A percentile compares a stretch with the other conserved stretches of the same genome.
phyloP scores from a whole-genome alignment of 1,140 invertebrate genomes.

The Kradibia gibbosae region DNA sequence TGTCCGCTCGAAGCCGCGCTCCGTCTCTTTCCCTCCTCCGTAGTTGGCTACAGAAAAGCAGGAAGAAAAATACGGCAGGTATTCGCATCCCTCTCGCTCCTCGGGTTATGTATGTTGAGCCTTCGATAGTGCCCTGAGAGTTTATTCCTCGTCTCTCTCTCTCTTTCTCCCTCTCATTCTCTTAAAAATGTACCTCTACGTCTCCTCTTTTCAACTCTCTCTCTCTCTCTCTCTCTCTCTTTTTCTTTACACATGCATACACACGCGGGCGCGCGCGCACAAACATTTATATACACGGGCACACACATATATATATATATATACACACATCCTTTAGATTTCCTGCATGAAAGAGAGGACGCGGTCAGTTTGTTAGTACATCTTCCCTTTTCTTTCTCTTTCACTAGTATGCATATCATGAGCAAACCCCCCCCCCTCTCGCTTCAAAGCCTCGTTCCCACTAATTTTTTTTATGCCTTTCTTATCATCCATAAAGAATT shows the following conservation, averaged over 20 bases:
- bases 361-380: neutral
- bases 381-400: neutral
- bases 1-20: slow-evolving; percentile 53
- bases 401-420: slow-evolving; percentile 23
- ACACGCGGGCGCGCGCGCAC: neutral
- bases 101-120: neutral
- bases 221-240: neutral
- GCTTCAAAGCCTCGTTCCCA: too few relatives aligned
- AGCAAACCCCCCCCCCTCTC: neutral
- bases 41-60: neutral
- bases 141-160: slow-evolving; percentile 10
- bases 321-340: neutral
- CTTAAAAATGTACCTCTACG: slow-evolving; percentile 32
- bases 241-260: neutral
- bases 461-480: neutral
- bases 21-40: slow-evolving; percentile 51
- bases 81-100: slow-evolving; percentile 21
- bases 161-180: too few relatives aligned
- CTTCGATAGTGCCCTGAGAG: slow-evolving; percentile 22
- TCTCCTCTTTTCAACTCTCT: too few relatives aligned
- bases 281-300: neutral
- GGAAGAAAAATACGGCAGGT: neutral
- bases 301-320: neutral
- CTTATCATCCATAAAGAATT: neutral
- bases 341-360: slow-evolving; percentile 1